phyloP scores from a whole-genome alignment of 2,113 vertebrate genomes.

The Austrofundulus limnaeus region DNA sequence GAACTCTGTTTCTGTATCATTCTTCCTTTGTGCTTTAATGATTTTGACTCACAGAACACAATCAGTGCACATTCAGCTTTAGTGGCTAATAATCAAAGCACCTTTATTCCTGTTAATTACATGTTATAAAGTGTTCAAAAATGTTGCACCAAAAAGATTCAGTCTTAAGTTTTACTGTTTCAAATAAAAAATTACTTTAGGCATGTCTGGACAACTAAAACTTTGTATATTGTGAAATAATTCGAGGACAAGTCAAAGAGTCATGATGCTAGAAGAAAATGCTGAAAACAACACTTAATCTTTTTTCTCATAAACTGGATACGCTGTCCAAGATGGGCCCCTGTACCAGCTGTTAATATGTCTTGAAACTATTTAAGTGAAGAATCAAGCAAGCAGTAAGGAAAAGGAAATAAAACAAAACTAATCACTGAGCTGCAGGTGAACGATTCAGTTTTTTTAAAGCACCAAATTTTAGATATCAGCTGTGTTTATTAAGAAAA shows the following conservation, averaged over 20 bases:
- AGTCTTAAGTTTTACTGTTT: constrained; percentile 8
- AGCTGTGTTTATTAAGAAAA: background rate
- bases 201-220: background rate
- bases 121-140: constrained; percentile 12
- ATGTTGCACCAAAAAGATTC: background rate
- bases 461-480: too few species aligned
- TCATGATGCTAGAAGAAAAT: constrained; percentile 8
- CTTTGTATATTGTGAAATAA: background rate
- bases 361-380: too few species aligned
- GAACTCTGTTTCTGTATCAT: constrained; percentile 31
- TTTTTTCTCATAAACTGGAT: too few species aligned
- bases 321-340: too few species aligned
- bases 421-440: too few species aligned
- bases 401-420: too few species aligned
- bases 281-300: background rate
- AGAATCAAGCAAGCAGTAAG: too few species aligned
- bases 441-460: too few species aligned
- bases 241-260: constrained; percentile 25
- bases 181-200: background rate
- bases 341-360: too few species aligned
- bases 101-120: constrained; percentile 18
- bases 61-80: constrained; percentile 35
- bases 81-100: constrained; percentile 27
- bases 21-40: constrained; percentile 30
- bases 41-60: constrained; percentile 7